Evolutionary conservation across 2,113 vertebrate species (phyloP).

Genomic region (Cygnus atratus): DNA sequence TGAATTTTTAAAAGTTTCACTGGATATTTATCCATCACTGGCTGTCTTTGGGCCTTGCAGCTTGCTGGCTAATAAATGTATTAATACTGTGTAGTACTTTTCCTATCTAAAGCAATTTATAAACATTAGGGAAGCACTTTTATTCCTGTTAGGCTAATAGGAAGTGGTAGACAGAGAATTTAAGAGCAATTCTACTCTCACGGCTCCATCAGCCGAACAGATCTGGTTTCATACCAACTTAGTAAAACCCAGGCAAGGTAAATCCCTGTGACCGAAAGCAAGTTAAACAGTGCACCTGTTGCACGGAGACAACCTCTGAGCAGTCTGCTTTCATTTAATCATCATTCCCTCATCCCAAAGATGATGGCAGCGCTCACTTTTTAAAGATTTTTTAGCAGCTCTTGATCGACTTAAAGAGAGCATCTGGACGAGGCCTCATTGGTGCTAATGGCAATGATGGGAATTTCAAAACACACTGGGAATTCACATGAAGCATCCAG

Average conservation of each 20-base stretch:
- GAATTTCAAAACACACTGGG: background rate
- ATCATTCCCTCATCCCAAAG: background rate
- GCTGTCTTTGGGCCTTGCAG: background rate
- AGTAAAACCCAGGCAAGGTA: background rate
- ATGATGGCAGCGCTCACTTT: background rate
- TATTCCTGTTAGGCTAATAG: background rate
- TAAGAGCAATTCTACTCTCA: background rate
- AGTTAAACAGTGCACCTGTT: background rate
- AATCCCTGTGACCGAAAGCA: background rate
- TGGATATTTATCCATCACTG: slow-evolving; percentile 33
- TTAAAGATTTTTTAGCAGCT: background rate
- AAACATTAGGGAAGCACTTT: background rate
- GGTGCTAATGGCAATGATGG: background rate
- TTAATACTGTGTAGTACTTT: background rate
- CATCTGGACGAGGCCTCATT: background rate
- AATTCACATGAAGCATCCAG: background rate
- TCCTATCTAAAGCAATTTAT: background rate
- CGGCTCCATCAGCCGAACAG: background rate
- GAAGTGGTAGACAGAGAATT: background rate
- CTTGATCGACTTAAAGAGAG: background rate
- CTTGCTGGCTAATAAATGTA: slow-evolving; percentile 24
- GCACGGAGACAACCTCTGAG: background rate
- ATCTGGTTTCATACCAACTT: background rate
- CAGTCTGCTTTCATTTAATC: background rate
- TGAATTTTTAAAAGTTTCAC: slow-evolving; percentile 57